phyloP scores from a whole-genome alignment of 2,113 vertebrate species.

The Pterocles gutturalis region DNA sequence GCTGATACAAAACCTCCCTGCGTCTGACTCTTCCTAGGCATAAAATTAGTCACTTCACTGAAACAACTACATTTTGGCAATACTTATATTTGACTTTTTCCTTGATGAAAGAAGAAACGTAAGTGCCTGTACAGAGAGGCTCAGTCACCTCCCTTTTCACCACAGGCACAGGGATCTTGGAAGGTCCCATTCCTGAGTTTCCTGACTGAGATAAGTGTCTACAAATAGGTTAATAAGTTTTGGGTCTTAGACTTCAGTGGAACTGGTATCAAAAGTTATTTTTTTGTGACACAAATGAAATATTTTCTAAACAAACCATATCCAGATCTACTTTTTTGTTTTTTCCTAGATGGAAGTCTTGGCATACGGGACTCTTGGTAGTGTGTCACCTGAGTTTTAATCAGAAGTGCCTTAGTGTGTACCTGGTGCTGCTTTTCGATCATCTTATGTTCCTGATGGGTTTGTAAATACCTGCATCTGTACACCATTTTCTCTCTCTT shows the following conservation, averaged over 20 bases:
- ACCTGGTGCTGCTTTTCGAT: not conserved
- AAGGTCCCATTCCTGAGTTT: not conserved
- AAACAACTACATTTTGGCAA: not conserved
- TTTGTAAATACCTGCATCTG: not conserved
- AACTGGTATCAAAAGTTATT: not conserved
- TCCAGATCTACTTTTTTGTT: not conserved
- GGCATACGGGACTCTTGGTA: not conserved
- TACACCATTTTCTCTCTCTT: not conserved
- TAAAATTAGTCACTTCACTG: not conserved
- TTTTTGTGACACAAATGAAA: not conserved
- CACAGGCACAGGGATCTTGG: not conserved
- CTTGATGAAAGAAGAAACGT: not conserved
- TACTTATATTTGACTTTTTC: not conserved
- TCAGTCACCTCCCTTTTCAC: not conserved
- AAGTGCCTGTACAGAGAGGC: not conserved
- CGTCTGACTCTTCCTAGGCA: not conserved
- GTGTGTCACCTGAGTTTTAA: not conserved
- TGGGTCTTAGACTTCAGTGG: not conserved
- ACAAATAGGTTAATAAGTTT: not conserved
- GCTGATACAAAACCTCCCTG: not conserved
- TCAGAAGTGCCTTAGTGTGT: not conserved
- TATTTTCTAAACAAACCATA: not conserved
- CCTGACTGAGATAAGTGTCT: not conserved
- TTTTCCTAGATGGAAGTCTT: not conserved
- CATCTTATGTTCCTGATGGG: not conserved